Percentiles rank a stretch among this genome's conserved stretches.
phyloP scores from a whole-genome alignment of 2,797 vertebrate species.

The Eutrigla gurnardus region DNA sequence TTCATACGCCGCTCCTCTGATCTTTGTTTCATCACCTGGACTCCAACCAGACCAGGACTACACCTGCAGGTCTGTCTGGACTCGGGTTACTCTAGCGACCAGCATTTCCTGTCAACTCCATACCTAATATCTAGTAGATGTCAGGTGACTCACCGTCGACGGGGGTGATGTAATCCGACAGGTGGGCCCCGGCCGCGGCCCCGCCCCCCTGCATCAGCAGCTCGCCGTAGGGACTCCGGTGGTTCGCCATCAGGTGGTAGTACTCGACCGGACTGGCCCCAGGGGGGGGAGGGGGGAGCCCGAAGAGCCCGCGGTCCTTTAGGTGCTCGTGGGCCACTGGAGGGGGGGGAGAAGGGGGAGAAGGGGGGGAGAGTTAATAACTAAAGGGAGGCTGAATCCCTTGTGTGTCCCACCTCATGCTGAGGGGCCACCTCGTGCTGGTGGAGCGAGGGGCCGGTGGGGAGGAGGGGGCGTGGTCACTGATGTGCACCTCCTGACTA shows the following conservation, averaged over 20 bases:
- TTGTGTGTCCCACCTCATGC: slow-evolving; percentile 22
- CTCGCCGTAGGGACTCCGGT: slow-evolving; percentile 91
- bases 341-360: not conserved
- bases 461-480: slow-evolving; percentile 3
- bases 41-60: too few relatives aligned
- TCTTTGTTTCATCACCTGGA: slow-evolving; percentile 58
- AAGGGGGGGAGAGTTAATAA: not conserved
- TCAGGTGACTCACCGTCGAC: slow-evolving; percentile 91
- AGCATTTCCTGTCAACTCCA: too few relatives aligned
- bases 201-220: slow-evolving; percentile 89
- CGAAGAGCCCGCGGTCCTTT: slow-evolving; percentile 92
- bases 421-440: slow-evolving; percentile 5
- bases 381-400: slow-evolving; percentile 20
- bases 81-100: too few relatives aligned
- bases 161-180: slow-evolving; percentile 93
- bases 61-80: too few relatives aligned
- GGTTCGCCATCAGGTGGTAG: slow-evolving; percentile 94
- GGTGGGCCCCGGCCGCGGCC: slow-evolving; percentile 82
- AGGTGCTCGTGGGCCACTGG: slow-evolving; percentile 94
- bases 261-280: slow-evolving; percentile 88
- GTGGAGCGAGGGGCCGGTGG: slow-evolving; percentile 22
- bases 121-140: too few relatives aligned
- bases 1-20: slow-evolving; percentile 46
- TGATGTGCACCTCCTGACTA: slow-evolving; percentile 38
- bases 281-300: slow-evolving; percentile 86